Evolutionary conservation across 2,888 invertebrate genomes (phyloP).

Genomic region (Drosophila emarginata): DNA sequence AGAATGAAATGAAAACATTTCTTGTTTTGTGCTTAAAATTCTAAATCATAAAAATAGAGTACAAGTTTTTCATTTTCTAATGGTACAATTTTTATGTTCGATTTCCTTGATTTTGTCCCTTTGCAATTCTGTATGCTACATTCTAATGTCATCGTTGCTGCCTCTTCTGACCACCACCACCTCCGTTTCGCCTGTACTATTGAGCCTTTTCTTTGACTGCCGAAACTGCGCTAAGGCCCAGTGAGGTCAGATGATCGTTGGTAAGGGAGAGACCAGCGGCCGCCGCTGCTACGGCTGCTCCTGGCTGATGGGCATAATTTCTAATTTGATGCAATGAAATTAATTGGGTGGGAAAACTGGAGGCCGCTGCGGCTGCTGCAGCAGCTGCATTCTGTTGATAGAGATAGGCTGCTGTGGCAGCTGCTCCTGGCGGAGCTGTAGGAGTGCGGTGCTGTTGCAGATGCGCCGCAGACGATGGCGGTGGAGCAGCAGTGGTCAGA

Average conservation of each 20-base stretch:
- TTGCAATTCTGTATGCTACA: slow-evolving; percentile 7
- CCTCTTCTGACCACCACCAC: slow-evolving; percentile 52
- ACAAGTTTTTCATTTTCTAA: background rate
- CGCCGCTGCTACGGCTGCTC: slow-evolving; percentile 73
- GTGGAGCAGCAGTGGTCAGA: slow-evolving; percentile 85
- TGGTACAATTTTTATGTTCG: background rate
- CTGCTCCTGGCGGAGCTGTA: slow-evolving; percentile 50
- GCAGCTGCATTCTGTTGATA: slow-evolving; percentile 86
- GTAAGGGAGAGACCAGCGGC: slow-evolving; percentile 85
- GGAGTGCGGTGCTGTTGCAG: slow-evolving; percentile 82
- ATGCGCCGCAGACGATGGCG: slow-evolving; percentile 85
- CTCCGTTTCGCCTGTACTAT: slow-evolving; percentile 74
- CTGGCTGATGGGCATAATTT: slow-evolving; percentile 96
- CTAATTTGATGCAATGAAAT: slow-evolving; percentile 98
- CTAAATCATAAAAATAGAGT: background rate
- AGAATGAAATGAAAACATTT: background rate
- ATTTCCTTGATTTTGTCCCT: slow-evolving; percentile 19
- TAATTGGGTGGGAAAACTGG: slow-evolving; percentile 92
- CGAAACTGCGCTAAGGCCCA: slow-evolving; percentile 79
- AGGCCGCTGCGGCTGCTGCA: slow-evolving; percentile 84
- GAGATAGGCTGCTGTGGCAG: slow-evolving; percentile 89
- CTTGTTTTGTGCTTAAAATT: background rate
- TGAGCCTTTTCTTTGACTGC: slow-evolving; percentile 80
- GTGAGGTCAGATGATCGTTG: slow-evolving; percentile 85
- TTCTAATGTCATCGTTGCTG: slow-evolving; percentile 63